phyloP scores from a whole-genome alignment of 2,113 vertebrate genomes.

The Rhinoderma darwinii region DNA sequence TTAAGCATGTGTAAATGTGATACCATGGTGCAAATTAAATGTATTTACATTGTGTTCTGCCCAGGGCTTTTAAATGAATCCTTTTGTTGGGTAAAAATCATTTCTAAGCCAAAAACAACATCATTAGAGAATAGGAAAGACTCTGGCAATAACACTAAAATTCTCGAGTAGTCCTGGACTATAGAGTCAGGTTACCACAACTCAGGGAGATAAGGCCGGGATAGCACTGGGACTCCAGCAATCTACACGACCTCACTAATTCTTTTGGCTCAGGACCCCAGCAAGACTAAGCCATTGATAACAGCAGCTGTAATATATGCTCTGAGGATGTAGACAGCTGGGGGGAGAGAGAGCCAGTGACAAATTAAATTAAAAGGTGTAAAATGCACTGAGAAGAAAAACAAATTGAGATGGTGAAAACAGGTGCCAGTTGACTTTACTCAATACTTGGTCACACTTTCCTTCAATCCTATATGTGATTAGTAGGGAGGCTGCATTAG shows the following conservation, averaged over 20 bases:
- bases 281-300: slow-evolving; percentile 65
- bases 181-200: slow-evolving; percentile 63
- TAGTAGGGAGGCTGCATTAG: slow-evolving; percentile 70
- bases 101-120: slow-evolving; percentile 67
- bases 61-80: slow-evolving; percentile 59
- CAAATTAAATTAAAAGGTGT: slow-evolving; percentile 78
- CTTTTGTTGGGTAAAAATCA: slow-evolving; percentile 56
- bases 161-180: slow-evolving; percentile 59
- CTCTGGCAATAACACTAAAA: slow-evolving; percentile 65
- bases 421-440: slow-evolving; percentile 79
- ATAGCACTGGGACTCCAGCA: slow-evolving; percentile 52
- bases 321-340: slow-evolving; percentile 69
- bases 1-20: slow-evolving; percentile 13
- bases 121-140: slow-evolving; percentile 67
- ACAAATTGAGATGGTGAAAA: slow-evolving; percentile 81
- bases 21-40: neutral
- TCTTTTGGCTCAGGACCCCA: slow-evolving; percentile 68
- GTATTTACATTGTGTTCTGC: slow-evolving; percentile 16
- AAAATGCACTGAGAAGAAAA: slow-evolving; percentile 74
- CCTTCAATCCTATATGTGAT: slow-evolving; percentile 68
- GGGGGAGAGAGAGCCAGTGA: slow-evolving; percentile 65
- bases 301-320: slow-evolving; percentile 71
- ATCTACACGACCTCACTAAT: slow-evolving; percentile 59
- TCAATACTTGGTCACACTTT: slow-evolving; percentile 67
- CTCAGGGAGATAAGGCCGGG: slow-evolving; percentile 61